phyloP scores from a whole-genome alignment of 2,113 vertebrate genomes.

The Chaetodon auriga region DNA sequence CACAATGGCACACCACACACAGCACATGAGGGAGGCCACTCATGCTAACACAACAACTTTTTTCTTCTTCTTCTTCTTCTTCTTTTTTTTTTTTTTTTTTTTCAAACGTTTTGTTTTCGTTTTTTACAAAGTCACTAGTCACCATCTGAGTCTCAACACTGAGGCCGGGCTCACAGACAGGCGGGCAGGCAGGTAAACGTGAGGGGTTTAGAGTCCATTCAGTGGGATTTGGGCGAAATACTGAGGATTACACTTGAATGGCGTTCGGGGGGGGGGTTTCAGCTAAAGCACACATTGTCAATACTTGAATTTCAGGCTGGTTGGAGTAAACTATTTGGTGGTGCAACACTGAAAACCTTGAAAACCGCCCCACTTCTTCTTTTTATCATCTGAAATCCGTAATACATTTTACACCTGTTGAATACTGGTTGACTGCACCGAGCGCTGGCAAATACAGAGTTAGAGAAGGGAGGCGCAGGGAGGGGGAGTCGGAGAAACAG shows the following conservation, averaged over 20 bases:
- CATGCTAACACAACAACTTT: constrained; percentile 81
- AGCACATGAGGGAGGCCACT: constrained; percentile 81
- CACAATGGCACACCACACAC: constrained; percentile 81
- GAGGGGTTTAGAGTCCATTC: constrained; percentile 17
- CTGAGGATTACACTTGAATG: constrained; percentile 8
- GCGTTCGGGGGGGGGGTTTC: constrained; percentile 59
- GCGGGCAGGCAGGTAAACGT: constrained; percentile 26
- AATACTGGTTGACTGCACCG: constrained; percentile 32
- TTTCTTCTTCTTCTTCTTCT: constrained; percentile 27
- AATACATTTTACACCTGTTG: constrained; percentile 42
- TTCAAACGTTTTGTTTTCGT: constrained; percentile 53
- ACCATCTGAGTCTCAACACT: constrained; percentile 77
- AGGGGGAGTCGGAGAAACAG: constrained; percentile 49
- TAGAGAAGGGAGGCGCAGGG: constrained; percentile 29
- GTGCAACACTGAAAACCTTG: background rate
- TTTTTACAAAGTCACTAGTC: constrained; percentile 82
- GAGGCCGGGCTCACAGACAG: constrained; percentile 71
- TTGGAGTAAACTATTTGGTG: constrained; percentile 1
- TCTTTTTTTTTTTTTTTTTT: constrained; percentile 32
- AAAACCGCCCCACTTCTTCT: background rate
- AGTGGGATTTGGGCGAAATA: constrained; percentile 19
- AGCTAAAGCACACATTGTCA: constrained; percentile 20
- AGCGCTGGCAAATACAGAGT: constrained; percentile 42
- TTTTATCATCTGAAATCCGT: constrained; percentile 4
- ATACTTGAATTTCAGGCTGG: background rate